Percentiles rank a stretch among this genome's conserved stretches.
Evolutionary conservation across 2,797 vertebrate species (phyloP).

Genomic region (Sebastes cheni): DNA sequence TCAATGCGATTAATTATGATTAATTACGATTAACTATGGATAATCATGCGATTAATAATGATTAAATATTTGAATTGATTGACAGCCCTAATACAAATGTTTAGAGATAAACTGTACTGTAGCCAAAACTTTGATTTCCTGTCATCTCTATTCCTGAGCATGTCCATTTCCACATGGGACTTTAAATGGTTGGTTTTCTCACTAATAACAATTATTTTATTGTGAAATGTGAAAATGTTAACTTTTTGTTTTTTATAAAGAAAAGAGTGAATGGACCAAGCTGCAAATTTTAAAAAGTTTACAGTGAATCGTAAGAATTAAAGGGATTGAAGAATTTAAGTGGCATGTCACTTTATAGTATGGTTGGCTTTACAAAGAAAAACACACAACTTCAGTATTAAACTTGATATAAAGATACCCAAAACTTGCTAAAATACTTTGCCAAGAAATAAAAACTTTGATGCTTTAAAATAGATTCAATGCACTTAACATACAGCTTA

Average conservation of each 20-base stretch:
- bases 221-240: not conserved
- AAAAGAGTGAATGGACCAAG: not conserved
- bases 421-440: not conserved
- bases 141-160: not conserved
- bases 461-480: not conserved
- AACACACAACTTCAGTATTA: not conserved
- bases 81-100: not conserved
- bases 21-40: rapidly evolving
- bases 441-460: not conserved
- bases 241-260: not conserved
- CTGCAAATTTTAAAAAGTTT: not conserved
- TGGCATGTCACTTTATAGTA: not conserved
- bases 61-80: rapidly evolving
- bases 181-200: not conserved
- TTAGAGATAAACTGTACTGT: not conserved
- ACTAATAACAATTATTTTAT: not conserved
- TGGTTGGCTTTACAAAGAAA: not conserved
- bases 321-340: not conserved
- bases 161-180: not conserved
- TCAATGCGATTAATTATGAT: too few relatives aligned
- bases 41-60: too few relatives aligned
- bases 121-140: not conserved
- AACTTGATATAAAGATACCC: not conserved
- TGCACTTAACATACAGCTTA: not conserved
- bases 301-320: not conserved